Evolutionary conservation across 1,140 invertebrate species (phyloP).

Genomic region (Cataglyphis hispanica): DNA sequence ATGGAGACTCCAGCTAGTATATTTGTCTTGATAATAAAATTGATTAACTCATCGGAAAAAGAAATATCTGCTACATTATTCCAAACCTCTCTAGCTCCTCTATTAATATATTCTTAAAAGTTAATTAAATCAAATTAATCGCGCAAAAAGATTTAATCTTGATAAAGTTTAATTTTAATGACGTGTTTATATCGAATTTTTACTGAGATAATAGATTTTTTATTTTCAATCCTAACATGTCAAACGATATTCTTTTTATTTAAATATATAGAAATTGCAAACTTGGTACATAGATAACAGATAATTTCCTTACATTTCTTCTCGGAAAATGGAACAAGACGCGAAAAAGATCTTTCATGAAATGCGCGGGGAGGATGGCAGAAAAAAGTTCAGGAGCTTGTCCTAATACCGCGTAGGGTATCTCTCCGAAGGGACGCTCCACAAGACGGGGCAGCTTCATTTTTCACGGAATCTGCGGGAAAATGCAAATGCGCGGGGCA

Average conservation of each 20-base stretch:
- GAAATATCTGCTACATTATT: background rate
- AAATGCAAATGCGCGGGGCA: slow-evolving; percentile 87
- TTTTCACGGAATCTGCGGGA: slow-evolving; percentile 83
- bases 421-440: slow-evolving; percentile 55
- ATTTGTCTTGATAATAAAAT: slow-evolving; percentile 85
- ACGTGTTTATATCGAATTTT: background rate
- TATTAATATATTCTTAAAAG: background rate
- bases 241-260: background rate
- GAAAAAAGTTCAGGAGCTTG: slow-evolving; percentile 61
- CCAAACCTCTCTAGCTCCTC: background rate
- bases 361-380: background rate
- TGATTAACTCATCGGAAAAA: slow-evolving; percentile 84
- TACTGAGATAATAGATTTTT: background rate
- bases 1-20: slow-evolving; percentile 83
- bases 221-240: background rate
- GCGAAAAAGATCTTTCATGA: slow-evolving; percentile 20
- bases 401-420: slow-evolving; percentile 71
- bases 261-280: background rate
- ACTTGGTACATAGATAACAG: background rate
- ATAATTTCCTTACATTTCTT: slow-evolving; percentile 25
- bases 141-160: background rate
- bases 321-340: slow-evolving; percentile 12
- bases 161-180: background rate
- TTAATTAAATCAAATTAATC: background rate
- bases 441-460: slow-evolving; percentile 74